Evolutionary conservation across 2,113 vertebrate genomes (phyloP).

Genomic region (Platanista minor): DNA sequence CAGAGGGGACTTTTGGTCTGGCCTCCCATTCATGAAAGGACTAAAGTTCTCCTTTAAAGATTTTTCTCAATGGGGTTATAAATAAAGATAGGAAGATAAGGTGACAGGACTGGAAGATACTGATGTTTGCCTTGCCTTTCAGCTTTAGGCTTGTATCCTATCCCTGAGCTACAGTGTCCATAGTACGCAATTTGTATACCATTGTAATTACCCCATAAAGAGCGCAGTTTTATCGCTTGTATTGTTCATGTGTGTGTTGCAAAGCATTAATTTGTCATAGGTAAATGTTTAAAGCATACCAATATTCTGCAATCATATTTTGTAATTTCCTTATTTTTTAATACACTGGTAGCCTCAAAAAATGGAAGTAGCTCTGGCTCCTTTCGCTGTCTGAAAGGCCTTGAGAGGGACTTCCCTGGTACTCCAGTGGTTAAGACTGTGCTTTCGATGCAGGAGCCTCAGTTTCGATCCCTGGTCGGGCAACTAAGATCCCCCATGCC

Average conservation of each 20-base stretch:
- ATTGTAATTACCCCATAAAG: neutral
- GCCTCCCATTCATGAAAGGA: neutral
- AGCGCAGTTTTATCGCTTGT: neutral
- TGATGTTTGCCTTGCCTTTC: neutral
- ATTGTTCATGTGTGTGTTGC: neutral
- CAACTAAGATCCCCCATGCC: too few relatives aligned
- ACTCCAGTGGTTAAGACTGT: too few relatives aligned
- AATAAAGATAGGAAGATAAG: neutral
- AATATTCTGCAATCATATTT: neutral
- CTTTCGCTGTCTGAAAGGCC: neutral
- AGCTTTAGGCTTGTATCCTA: neutral
- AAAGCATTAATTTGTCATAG: neutral
- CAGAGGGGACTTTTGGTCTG: neutral
- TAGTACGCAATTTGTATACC: neutral
- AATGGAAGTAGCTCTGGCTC: neutral
- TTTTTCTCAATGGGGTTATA: neutral
- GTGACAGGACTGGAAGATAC: neutral
- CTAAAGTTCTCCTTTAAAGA: neutral
- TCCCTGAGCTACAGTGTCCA: neutral
- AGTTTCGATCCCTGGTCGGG: too few relatives aligned
- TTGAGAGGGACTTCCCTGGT: too few relatives aligned
- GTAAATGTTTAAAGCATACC: neutral
- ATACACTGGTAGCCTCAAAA: neutral
- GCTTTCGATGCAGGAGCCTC: too few relatives aligned
- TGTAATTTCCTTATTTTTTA: slow-evolving; percentile 46